Evolutionary conservation across 2,113 vertebrate genomes (phyloP).

Genomic region (Phrynosoma platyrhinos): DNA sequence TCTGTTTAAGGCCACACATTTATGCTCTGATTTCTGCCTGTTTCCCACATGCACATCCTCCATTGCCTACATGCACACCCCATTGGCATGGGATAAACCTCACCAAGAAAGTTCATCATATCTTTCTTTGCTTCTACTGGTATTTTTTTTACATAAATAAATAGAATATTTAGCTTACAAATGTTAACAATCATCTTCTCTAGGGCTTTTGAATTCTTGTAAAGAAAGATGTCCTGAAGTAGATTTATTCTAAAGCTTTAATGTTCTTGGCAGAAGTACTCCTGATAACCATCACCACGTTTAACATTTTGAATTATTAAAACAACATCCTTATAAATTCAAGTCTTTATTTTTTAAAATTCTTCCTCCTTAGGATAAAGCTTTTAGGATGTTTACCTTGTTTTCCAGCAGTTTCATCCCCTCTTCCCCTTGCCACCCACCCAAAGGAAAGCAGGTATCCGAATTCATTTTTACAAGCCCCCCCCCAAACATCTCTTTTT

Average conservation of each 20-base stretch:
- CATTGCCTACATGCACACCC: neutral
- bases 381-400: constrained; percentile 49
- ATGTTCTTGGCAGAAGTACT: constrained; percentile 58
- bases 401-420: constrained; percentile 52
- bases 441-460: constrained; percentile 41
- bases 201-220: constrained; percentile 27
- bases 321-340: constrained; percentile 50
- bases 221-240: constrained; percentile 51
- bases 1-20: neutral
- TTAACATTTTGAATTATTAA: constrained; percentile 55
- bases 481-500: constrained; percentile 45
- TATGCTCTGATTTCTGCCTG: neutral
- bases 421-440: neutral
- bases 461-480: constrained; percentile 55
- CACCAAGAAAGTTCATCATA: constrained; percentile 29
- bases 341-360: constrained; percentile 64
- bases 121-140: neutral
- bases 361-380: constrained; percentile 33
- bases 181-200: constrained; percentile 54
- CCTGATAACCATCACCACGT: constrained; percentile 49
- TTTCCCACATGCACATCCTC: neutral
- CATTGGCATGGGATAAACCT: neutral
- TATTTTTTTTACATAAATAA: constrained; percentile 37
- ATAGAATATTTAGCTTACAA: constrained; percentile 58
- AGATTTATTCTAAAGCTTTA: constrained; percentile 35